Evolutionary conservation across 2,888 invertebrate genomes (phyloP).

Genomic region (Campoplex capitator): DNA sequence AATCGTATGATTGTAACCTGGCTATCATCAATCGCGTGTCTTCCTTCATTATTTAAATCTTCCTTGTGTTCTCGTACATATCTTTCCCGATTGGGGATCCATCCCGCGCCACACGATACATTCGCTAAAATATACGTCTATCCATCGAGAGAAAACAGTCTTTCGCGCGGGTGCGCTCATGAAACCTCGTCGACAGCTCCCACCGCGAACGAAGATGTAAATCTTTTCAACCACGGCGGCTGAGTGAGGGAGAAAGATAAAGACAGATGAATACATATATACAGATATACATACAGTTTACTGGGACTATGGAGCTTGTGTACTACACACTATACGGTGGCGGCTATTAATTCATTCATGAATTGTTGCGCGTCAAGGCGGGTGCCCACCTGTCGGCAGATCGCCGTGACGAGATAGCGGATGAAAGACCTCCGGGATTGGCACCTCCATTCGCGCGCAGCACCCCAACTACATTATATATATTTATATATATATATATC

Average conservation of each 20-base stretch:
- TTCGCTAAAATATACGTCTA: constrained; percentile 52
- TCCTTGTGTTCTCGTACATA: constrained; percentile 17
- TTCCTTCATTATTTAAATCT: constrained; percentile 46
- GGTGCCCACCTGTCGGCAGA: constrained; percentile 81
- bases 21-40: constrained; percentile 43
- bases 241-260: constrained; percentile 60
- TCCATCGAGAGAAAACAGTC: constrained; percentile 48
- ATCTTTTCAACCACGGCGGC: constrained; percentile 70
- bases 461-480: constrained; percentile 9
- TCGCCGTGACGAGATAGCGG: constrained; percentile 82
- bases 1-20: constrained; percentile 4
- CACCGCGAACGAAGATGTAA: constrained; percentile 81
- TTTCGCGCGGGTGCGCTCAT: constrained; percentile 55
- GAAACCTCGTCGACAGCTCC: constrained; percentile 74
- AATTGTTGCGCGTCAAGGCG: constrained; percentile 82
- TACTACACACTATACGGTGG: constrained; percentile 71
- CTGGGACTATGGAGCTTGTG: constrained; percentile 43
- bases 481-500: constrained; percentile 4
- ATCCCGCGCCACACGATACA: constrained; percentile 32
- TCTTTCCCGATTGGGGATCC: constrained; percentile 24
- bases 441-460: constrained; percentile 59
- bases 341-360: constrained; percentile 83
- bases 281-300: constrained; percentile 21
- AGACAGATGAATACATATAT: constrained; percentile 69
- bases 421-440: constrained; percentile 70